Evolutionary conservation across 2,113 vertebrate species (phyloP), one percentile per base, ranked within the genome.

Genomic region (Meriones unguiculatus): DNA sequence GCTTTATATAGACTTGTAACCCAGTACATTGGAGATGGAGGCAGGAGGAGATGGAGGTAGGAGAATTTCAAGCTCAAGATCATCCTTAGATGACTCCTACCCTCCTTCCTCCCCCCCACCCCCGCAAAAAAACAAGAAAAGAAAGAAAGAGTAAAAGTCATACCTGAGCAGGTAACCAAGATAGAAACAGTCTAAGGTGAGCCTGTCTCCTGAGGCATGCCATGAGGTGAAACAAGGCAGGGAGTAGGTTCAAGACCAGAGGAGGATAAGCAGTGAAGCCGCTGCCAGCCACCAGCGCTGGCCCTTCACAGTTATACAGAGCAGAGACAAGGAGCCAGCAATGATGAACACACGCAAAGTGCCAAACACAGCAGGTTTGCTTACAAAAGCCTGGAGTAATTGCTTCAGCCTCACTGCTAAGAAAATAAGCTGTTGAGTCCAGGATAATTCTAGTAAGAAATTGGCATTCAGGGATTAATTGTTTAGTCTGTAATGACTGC

Each of bases 391-490:
- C 89, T 64, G 92, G 97, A 97, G 95, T 88, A 72, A 98, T 97
- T 86, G 91, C 96, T 98, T 94, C 96, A 94, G 97, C 96, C 94
- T 96, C 87, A 82, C 88, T 94, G 96, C 96, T 97, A 97, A 96
- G 98, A 92, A 98, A 98, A 98, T 95, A 86, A 94, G 97, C 98
- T 52, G 95, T 98, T 97, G 94, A 94, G 95, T 97, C 97, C 97
- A 92, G 95, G 94, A 92, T 97, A 95, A 98, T 97, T 97, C 94
- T 96, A 97, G 94, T 89, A 97, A 97, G 98, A 98, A 97, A 95
- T 93, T 97, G 97, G 96, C 98, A 97, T 96, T 97, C 50, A 35
- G 98, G 98, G 98, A 98, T 98, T 98, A 98, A 98, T 98, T 98
- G 98, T 97, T 97, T 97, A 95, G 95, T 80, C 91, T 81, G 70